Evolutionary conservation across 2,888 invertebrate species (phyloP).

Genomic region (Drosophila diplacantha): DNA sequence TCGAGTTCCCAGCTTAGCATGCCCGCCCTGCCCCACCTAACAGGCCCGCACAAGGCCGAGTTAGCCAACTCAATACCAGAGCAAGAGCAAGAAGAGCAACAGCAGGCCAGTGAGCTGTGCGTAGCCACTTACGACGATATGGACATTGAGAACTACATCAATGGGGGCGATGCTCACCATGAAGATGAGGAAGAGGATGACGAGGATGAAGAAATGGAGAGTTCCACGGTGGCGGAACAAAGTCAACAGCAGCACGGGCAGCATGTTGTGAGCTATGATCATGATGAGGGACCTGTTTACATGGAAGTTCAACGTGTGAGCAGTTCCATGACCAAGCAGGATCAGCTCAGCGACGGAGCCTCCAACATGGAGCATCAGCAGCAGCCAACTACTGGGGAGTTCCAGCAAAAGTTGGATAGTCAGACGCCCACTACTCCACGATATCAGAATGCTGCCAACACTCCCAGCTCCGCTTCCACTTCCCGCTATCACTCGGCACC

Average conservation of each 20-base stretch:
- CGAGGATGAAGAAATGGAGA: constrained; percentile 39
- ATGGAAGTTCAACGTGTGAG: constrained; percentile 51
- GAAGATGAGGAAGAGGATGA: constrained; percentile 48
- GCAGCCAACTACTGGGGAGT: constrained; percentile 40
- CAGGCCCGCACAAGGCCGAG: constrained; percentile 58
- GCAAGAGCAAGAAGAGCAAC: constrained; percentile 48
- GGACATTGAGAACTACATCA: constrained; percentile 74
- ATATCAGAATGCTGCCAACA: constrained; percentile 34
- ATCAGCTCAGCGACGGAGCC: constrained; percentile 28
- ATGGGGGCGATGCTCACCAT: constrained; percentile 68
- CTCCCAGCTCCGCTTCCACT: constrained; percentile 49
- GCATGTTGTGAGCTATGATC: constrained; percentile 52
- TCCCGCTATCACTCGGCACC: constrained; percentile 36
- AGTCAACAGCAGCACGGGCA: constrained; percentile 43
- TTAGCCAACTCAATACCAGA: constrained; percentile 23
- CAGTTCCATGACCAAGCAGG: constrained; percentile 39
- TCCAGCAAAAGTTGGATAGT: constrained; percentile 50
- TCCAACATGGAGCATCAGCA: constrained; percentile 44
- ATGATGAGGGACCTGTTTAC: constrained; percentile 53
- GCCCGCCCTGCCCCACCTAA: constrained; percentile 58
- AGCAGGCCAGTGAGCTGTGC: constrained; percentile 53
- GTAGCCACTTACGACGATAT: constrained; percentile 70
- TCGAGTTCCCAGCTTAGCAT: constrained; percentile 51
- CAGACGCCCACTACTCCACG: constrained; percentile 42
- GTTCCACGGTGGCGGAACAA: constrained; percentile 39